A percentile compares a stretch with the other conserved stretches of the same genome.
phyloP scores from a whole-genome alignment of 2,888 invertebrate genomes.

The Prosapia bicincta region DNA sequence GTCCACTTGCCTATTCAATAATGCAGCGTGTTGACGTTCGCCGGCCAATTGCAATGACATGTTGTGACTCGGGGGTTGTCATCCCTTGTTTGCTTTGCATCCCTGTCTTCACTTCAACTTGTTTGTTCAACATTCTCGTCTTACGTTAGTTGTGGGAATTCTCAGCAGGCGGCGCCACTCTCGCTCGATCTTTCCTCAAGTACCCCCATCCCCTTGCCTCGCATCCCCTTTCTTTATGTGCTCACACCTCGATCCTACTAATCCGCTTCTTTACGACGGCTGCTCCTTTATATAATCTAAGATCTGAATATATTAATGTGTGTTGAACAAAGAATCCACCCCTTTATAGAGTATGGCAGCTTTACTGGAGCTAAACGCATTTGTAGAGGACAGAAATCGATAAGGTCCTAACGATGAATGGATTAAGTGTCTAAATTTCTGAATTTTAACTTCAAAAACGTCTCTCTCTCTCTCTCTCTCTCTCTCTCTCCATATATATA shows the following conservation, averaged over 20 bases:
- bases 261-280: background rate
- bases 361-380: too few species aligned
- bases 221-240: background rate
- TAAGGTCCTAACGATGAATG: too few species aligned
- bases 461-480: too few species aligned
- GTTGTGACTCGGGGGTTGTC: background rate
- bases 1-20: constrained; percentile 2
- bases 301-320: background rate
- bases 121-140: background rate
- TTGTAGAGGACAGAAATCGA: too few species aligned
- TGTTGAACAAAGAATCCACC: background rate
- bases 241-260: background rate
- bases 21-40: background rate
- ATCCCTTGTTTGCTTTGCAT: background rate
- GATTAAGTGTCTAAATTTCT: too few species aligned
- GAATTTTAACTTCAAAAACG: too few species aligned
- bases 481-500: too few species aligned
- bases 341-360: too few species aligned
- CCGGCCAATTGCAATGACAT: background rate
- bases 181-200: background rate
- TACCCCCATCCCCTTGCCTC: background rate
- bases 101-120: background rate
- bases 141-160: constrained; percentile 2
- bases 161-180: constrained; percentile 2
- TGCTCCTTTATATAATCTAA: background rate